Evolutionary conservation across 2,797 vertebrate species (phyloP), one percentile per base, ranked within the genome.

Genomic region (Salarias fasciatus): DNA sequence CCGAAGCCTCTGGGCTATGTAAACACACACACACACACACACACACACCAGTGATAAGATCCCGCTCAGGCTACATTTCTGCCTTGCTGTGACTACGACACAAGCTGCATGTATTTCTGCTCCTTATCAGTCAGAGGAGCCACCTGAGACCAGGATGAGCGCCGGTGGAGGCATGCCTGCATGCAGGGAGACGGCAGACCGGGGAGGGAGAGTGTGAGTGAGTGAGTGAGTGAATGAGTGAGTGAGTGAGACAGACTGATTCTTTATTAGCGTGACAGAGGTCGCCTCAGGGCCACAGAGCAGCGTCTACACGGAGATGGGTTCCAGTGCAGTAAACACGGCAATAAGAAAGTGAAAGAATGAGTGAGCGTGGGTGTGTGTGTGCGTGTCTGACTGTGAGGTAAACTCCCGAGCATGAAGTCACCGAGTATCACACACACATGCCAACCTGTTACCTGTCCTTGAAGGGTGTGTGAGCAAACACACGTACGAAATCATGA

Each of bases 1-100:
- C 73, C 1, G 53, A 75, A 75, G 80, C 84, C 79, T 86, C 60
- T 53, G 76, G 87, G 88, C 79, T 87, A 80, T 81, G 88, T 91
- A 88, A 90, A 92, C 83, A 88, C 64, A 75, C 14, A 79, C 8
- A 54, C 13, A n/a, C 14, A 78, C 8, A 58, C 7, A 14, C 41
- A 44, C 42, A 9, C 10, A 47, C 5, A 87, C 75, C 11, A 40
- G 7, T 71, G 87, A 91, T 86, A 87, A 86, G 72, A 56, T 57
- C 33, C 40, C 49, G 44, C 69, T 75, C 50, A 79, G 72, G 75
- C 53, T 65, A 62, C 73, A 77, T 54, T 79, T 73, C 40, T 79
- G 53, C 53, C 52, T 63, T 14, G 18, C 53, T 63, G 49, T 70
- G 37, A 53, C 60, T 58, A 15, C 33, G 29, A 53, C 30, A 68